These are phyloP conservation scores for Holothuria leucospilota DNA, from an alignment of 53 echinoderm and acorn worm species.

Conservation along the genomic window DNA sequence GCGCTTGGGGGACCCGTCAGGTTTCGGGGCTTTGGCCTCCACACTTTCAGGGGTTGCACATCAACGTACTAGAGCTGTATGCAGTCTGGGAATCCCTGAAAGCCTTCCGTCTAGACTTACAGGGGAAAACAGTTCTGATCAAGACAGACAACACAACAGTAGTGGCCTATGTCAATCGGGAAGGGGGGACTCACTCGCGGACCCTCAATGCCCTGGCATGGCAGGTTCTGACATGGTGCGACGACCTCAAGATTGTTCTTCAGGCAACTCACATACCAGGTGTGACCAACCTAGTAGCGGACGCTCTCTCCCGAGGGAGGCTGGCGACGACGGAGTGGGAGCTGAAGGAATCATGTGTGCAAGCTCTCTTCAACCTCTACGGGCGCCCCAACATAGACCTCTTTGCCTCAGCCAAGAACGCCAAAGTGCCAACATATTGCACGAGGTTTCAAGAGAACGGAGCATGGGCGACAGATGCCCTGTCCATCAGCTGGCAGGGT, in stretches of 20 bases:
- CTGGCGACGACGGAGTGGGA: neutral
- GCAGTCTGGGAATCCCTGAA: too few species aligned
- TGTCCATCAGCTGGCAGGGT: neutral
- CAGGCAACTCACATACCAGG: too few species aligned
- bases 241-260: neutral
- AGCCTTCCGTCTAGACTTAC: too few species aligned
- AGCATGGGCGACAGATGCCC: too few species aligned
- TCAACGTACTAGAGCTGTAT: too few species aligned
- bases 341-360: too few species aligned
- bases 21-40: too few species aligned
- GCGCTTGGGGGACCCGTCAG: neutral
- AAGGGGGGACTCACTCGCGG: too few species aligned
- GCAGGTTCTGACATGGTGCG: slow-evolving; percentile 5
- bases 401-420: neutral
- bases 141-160: too few species aligned
- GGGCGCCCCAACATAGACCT: neutral
- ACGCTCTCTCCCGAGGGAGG: slow-evolving; percentile 1
- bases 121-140: too few species aligned
- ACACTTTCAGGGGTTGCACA: too few species aligned
- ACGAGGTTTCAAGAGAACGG: neutral
- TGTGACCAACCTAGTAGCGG: neutral
- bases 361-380: neutral
- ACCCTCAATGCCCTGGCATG: too few species aligned
- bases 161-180: neutral
- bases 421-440: neutral